A percentile compares a stretch with the other conserved stretches of the same genome.
phyloP scores from a whole-genome alignment of 2,113 vertebrate genomes.

The Xerus inauris region DNA sequence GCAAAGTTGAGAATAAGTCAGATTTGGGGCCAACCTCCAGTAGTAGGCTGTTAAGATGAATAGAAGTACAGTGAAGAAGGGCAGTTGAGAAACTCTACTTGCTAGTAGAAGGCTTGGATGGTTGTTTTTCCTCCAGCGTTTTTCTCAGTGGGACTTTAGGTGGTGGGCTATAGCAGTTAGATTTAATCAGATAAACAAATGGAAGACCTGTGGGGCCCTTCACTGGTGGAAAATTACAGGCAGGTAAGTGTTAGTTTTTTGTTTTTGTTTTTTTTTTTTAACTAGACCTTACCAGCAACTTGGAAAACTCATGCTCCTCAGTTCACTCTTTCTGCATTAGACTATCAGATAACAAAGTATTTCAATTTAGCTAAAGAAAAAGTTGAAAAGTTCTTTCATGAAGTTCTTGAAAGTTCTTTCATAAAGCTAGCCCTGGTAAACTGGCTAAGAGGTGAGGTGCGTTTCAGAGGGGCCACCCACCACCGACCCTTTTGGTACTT shows the following conservation, averaged over 20 bases:
- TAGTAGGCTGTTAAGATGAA: background rate
- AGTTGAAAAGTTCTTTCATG: background rate
- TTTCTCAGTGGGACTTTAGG: background rate
- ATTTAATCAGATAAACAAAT: background rate
- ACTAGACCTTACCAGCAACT: background rate
- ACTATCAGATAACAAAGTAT: background rate
- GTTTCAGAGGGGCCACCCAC: background rate
- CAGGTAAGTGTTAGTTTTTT: background rate
- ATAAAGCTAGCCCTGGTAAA: background rate
- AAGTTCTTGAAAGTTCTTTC: background rate
- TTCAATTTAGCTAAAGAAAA: background rate
- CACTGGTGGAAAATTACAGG: background rate
- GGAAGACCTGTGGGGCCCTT: background rate
- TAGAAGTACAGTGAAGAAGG: background rate
- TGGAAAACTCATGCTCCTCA: background rate
- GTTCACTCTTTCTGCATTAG: background rate
- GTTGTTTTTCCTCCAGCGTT: background rate
- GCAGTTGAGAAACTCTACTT: background rate
- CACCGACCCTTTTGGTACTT: background rate
- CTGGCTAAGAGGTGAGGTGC: background rate
- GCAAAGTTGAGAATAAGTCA: background rate
- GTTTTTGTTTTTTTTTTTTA: background rate
- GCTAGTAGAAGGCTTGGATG: background rate
- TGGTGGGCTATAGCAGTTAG: background rate
- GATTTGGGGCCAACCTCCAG: background rate